Evolutionary conservation across 2,113 vertebrate species (phyloP).

Genomic region (Grallaria varia): DNA sequence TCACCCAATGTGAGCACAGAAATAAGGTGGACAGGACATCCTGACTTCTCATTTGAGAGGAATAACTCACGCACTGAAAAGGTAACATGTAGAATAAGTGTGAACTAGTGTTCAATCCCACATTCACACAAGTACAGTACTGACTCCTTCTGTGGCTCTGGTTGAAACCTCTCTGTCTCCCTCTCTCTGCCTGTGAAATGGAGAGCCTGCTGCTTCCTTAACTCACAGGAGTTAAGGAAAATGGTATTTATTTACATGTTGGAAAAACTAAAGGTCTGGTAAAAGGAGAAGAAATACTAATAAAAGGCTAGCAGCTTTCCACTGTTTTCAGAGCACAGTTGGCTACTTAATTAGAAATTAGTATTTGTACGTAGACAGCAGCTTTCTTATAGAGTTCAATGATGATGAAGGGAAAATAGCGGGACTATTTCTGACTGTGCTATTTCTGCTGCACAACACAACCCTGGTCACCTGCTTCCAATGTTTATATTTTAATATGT

Average conservation of each 20-base stretch:
- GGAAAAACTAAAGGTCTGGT: neutral
- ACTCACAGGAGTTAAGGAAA: neutral
- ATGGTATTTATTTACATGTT: neutral
- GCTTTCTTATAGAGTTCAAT: neutral
- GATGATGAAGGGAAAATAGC: neutral
- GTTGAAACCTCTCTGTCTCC: neutral
- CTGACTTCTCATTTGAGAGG: neutral
- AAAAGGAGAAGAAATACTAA: neutral
- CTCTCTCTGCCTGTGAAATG: neutral
- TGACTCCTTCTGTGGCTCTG: neutral
- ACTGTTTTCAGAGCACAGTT: neutral
- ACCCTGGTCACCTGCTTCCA: neutral
- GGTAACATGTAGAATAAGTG: neutral
- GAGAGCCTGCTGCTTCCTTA: neutral
- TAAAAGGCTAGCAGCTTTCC: neutral
- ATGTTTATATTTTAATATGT: neutral
- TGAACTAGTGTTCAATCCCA: neutral
- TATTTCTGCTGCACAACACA: constrained; percentile 29
- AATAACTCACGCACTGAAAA: neutral
- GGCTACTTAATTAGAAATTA: neutral
- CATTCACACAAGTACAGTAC: neutral
- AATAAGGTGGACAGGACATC: neutral
- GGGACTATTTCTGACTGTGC: neutral
- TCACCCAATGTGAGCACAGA: neutral
- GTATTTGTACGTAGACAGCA: neutral